Percentiles rank a stretch among this genome's conserved stretches.
These are phyloP conservation scores for Melanaphis sacchari DNA, from an alignment of 1,140 invertebrate genomes.

Conservation along the genomic window DNA sequence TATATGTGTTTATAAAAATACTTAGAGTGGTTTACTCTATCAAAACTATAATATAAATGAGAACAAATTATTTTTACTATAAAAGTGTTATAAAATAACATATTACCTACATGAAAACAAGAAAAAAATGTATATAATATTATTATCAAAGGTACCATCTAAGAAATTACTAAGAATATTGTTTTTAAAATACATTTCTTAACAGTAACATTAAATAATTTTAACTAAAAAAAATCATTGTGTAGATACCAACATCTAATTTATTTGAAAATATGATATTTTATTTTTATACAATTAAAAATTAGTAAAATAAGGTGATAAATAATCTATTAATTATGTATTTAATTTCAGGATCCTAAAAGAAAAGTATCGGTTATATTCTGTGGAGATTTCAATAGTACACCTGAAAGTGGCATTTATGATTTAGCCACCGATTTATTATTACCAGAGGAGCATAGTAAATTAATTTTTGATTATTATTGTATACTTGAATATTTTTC, in stretches of 20 bases:
- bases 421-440: conserved; percentile 74
- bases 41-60: background rate
- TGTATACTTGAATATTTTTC: background rate
- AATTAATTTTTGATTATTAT: background rate
- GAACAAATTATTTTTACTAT: background rate
- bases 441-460: conserved; percentile 68
- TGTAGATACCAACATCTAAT: background rate
- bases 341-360: conserved; percentile 65
- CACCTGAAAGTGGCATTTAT: conserved; percentile 81
- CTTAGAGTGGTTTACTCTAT: background rate
- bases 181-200: background rate
- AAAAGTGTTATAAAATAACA: background rate
- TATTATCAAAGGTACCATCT: background rate
- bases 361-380: conserved; percentile 72
- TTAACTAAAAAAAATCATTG: background rate
- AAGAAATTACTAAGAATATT: too few relatives aligned
- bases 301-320: background rate
- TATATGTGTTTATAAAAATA: background rate
- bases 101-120: background rate
- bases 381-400: conserved; percentile 88
- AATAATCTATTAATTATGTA: conserved; percentile 28
- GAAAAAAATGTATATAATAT: background rate
- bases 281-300: background rate
- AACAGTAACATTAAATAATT: background rate
- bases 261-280: background rate